Percentiles rank a stretch among this genome's conserved stretches.
phyloP scores from a whole-genome alignment of 2,797 vertebrate genomes.

The Danio tinwini region DNA sequence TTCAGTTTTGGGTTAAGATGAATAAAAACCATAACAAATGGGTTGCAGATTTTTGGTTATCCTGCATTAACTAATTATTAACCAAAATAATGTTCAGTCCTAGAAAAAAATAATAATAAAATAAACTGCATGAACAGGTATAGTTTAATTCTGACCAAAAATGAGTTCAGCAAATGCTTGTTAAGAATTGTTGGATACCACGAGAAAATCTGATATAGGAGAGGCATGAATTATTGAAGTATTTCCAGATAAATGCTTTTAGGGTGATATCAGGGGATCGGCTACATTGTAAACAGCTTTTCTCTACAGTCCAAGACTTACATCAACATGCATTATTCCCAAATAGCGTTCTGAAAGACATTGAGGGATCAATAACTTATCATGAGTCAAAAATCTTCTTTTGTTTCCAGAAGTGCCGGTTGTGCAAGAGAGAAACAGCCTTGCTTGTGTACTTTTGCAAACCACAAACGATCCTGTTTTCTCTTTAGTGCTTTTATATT shows the following conservation, averaged over 20 bases:
- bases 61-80: no score
- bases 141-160: constrained; percentile 8
- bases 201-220: not conserved
- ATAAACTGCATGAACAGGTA: not conserved
- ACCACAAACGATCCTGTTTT: not conserved
- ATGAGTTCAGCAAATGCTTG: constrained; percentile 8
- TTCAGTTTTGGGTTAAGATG: no score
- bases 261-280: constrained; percentile 12
- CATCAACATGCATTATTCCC: constrained; percentile 17
- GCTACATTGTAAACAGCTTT: constrained; percentile 27
- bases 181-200: not conserved
- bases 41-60: no score
- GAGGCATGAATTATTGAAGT: constrained; percentile 1
- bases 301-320: constrained; percentile 17
- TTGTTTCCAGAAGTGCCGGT: constrained; percentile 3
- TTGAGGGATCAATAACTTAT: constrained; percentile 37
- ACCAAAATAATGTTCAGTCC: not conserved
- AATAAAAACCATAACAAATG: no score
- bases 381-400: constrained; percentile 11
- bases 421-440: constrained; percentile 7
- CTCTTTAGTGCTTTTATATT: not conserved
- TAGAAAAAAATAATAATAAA: no score
- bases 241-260: constrained; percentile 16
- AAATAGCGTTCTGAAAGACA: constrained; percentile 21
- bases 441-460: constrained; percentile 8